phyloP scores from a whole-genome alignment of 2,888 invertebrate genomes.

The Pristionchus japonicus region DNA sequence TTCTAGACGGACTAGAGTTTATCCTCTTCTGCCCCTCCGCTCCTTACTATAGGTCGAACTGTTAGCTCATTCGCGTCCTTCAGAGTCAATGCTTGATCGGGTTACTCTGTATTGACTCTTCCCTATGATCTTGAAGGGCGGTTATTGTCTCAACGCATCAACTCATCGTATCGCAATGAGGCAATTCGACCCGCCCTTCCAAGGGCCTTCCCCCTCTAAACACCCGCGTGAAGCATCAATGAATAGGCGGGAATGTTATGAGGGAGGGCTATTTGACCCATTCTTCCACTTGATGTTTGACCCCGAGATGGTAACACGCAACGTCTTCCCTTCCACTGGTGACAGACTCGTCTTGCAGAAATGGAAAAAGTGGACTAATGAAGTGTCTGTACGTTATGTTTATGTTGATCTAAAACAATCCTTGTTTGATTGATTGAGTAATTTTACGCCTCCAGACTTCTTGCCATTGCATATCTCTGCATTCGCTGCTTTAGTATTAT shows the following conservation, averaged over 20 bases:
- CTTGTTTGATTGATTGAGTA: no score
- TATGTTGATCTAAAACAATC: no score
- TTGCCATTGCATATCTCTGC: no score
- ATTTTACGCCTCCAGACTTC: no score
- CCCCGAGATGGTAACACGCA: background rate
- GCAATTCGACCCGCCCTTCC: background rate
- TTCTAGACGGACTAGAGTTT: background rate
- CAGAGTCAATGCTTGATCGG: conserved; percentile 30
- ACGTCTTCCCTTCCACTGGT: background rate
- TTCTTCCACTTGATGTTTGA: background rate
- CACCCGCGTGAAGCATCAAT: background rate
- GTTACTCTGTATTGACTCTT: conserved; percentile 33
- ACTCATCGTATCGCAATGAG: background rate
- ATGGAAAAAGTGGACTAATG: background rate
- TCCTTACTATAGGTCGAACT: background rate
- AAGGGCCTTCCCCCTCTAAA: background rate
- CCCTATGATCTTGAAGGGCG: conserved; percentile 30
- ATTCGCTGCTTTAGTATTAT: no score
- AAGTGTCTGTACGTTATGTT: no score
- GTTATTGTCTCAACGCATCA: conserved; percentile 31
- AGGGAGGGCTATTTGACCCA: background rate
- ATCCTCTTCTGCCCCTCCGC: background rate
- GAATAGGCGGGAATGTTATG: background rate
- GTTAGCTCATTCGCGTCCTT: background rate
- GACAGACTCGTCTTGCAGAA: background rate